A percentile compares a stretch with the other conserved stretches of the same genome.
Evolutionary conservation across 2,113 vertebrate genomes (phyloP).

Genomic region (Archilochus colubris): DNA sequence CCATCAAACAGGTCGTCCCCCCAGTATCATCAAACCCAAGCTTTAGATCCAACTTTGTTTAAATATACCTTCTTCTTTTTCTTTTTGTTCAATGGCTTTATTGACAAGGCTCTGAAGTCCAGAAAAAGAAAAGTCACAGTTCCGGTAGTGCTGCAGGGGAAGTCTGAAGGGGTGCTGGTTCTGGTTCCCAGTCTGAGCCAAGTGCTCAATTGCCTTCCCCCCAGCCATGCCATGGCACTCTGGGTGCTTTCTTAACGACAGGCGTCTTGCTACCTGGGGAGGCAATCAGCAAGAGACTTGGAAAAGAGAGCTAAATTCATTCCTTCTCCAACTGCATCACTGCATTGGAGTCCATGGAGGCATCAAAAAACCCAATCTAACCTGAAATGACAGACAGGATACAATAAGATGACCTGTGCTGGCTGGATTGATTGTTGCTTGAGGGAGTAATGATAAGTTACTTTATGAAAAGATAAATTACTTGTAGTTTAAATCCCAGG

Average conservation of each 20-base stretch:
- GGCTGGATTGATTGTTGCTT: background rate
- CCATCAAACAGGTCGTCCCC: background rate
- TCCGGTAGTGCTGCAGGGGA: conserved; percentile 81
- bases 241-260: conserved; percentile 85
- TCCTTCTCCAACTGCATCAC: background rate
- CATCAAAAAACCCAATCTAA: background rate
- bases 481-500: background rate
- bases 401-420: rapidly evolving
- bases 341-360: background rate
- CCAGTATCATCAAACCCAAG: background rate
- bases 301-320: background rate
- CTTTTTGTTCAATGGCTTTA: conserved; percentile 78
- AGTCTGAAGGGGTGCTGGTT: conserved; percentile 69
- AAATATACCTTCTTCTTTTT: conserved; percentile 88
- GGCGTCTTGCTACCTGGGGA: conserved; percentile 88
- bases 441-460: background rate
- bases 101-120: conserved; percentile 81
- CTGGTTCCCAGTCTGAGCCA: conserved; percentile 83
- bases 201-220: conserved; percentile 89
- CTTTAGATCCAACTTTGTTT: background rate
- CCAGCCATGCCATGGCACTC: conserved; percentile 85
- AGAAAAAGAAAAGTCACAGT: conserved; percentile 93
- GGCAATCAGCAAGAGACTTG: background rate
- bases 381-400: rapidly evolving
- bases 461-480: background rate